Conservation (phyloP, 1,140 invertebrate species). For the Tetramorium alpestre region DNA sequence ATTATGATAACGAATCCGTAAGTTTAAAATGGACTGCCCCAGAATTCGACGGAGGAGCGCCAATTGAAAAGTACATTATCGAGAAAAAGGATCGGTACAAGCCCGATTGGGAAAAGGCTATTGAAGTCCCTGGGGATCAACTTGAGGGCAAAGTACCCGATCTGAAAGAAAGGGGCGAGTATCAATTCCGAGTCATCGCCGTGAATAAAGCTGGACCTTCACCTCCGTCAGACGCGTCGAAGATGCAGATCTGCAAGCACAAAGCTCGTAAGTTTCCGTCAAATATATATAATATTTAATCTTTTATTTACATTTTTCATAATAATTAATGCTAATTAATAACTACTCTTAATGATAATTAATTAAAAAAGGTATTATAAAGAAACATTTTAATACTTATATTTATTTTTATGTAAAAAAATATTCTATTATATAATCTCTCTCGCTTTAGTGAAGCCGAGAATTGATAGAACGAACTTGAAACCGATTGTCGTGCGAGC, state of each 20-base stretch:
- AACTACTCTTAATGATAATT: not conserved
- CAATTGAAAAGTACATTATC: constrained; percentile 98
- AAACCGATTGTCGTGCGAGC: constrained; percentile 96
- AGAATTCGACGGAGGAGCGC: constrained; percentile 96
- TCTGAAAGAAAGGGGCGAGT: constrained; percentile 96
- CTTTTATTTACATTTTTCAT: no score
- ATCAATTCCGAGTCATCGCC: constrained; percentile 97
- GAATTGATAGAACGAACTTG: constrained; percentile 97
- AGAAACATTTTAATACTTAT: constrained; percentile 13
- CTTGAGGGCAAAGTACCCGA: constrained; percentile 93
- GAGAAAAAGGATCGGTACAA: constrained; percentile 97
- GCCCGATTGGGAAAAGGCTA: constrained; percentile 92
- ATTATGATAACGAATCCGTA: constrained; percentile 97
- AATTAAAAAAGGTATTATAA: not conserved
- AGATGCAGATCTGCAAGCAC: constrained; percentile 95
- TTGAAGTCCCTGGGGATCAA: constrained; percentile 92
- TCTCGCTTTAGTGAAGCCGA: constrained; percentile 93
- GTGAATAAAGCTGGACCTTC: constrained; percentile 98
- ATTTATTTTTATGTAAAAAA: not conserved
- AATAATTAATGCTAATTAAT: not conserved
- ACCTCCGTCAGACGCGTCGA: constrained; percentile 97
- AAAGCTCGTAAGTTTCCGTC: constrained; percentile 90
- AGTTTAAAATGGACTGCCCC: constrained; percentile 98
- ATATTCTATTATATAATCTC: not conserved
- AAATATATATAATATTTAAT: not conserved